These are phyloP conservation scores for Agrilus planipennis DNA, from an alignment of 1,140 invertebrate genomes.

Conservation along the genomic window DNA sequence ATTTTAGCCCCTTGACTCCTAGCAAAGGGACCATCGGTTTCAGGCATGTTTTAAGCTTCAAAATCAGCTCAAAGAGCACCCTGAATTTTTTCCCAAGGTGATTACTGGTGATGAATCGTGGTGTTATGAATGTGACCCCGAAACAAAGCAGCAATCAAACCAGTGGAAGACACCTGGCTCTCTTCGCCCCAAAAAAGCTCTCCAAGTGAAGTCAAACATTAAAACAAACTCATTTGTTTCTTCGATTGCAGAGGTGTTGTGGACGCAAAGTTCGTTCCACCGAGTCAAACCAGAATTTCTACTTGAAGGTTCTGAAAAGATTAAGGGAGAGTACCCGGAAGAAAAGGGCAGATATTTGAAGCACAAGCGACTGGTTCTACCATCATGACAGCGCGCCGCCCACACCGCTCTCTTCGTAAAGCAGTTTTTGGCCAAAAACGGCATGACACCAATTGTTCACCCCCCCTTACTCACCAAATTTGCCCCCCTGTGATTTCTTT, in stretches of 20 bases:
- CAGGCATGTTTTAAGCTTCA: neutral
- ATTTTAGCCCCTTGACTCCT: too few species aligned
- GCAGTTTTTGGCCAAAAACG: too few species aligned
- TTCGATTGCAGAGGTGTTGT: constrained; percentile 1
- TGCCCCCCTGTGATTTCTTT: neutral
- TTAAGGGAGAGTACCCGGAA: neutral
- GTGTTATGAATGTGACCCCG: constrained; percentile 1
- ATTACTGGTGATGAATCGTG: neutral
- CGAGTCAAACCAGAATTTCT: neutral
- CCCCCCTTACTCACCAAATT: neutral
- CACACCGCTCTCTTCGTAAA: neutral
- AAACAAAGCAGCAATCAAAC: constrained; percentile 16
- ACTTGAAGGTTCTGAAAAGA: neutral
- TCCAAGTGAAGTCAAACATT: neutral
- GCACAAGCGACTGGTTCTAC: neutral
- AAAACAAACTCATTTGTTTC: neutral
- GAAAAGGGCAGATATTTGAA: neutral
- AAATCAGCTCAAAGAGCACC: neutral
- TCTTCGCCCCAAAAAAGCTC: neutral
- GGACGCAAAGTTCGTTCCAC: neutral
- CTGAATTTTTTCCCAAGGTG: constrained; percentile 1
- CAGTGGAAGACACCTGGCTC: constrained; percentile 1
- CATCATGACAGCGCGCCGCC: neutral
- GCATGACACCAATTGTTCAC: too few species aligned
- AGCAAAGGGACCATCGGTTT: neutral